These are phyloP conservation scores for Drosophila differens DNA, from an alignment of 2,888 invertebrate species.

Conservation along the genomic window DNA sequence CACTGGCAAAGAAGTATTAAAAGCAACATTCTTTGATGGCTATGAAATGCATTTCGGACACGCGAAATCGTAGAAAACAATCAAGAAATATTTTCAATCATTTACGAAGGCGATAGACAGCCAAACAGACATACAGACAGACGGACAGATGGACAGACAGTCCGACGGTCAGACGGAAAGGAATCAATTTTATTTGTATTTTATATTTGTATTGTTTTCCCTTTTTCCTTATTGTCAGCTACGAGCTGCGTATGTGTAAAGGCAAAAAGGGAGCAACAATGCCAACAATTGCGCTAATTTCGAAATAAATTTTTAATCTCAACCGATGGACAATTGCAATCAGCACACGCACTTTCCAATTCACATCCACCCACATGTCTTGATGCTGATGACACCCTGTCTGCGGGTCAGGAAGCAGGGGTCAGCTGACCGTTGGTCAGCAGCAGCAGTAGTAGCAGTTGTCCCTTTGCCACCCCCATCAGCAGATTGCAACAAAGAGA, in stretches of 20 bases:
- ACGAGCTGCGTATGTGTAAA: conserved; percentile 9
- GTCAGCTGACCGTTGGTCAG: conserved; percentile 71
- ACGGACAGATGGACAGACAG: conserved; percentile 17
- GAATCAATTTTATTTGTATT: conserved; percentile 69
- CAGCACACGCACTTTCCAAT: conserved; percentile 24
- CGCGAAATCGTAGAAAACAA: conserved; percentile 66
- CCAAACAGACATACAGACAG: conserved; percentile 12
- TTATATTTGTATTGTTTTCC: conserved; percentile 52
- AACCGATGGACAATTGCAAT: conserved; percentile 57
- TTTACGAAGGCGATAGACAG: conserved; percentile 29
- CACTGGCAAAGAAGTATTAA: conserved; percentile 28
- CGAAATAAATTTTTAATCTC: conserved; percentile 82
- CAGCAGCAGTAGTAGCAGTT: conserved; percentile 17
- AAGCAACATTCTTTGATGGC: conserved; percentile 52
- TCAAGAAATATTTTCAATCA: conserved; percentile 80
- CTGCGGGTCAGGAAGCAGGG: conserved; percentile 69
- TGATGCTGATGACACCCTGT: conserved; percentile 55
- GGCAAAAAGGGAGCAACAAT: conserved; percentile 62
- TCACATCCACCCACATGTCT: conserved; percentile 67
- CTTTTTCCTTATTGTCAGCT: conserved; percentile 26
- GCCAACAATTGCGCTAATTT: conserved; percentile 84
- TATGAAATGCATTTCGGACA: conserved; percentile 64
- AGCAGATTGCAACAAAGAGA: conserved; percentile 55
- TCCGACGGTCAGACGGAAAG: background rate
- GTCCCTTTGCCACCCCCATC: conserved; percentile 60